phyloP scores from a whole-genome alignment of 2,797 vertebrate species.

The Bucorvus abyssinicus region DNA sequence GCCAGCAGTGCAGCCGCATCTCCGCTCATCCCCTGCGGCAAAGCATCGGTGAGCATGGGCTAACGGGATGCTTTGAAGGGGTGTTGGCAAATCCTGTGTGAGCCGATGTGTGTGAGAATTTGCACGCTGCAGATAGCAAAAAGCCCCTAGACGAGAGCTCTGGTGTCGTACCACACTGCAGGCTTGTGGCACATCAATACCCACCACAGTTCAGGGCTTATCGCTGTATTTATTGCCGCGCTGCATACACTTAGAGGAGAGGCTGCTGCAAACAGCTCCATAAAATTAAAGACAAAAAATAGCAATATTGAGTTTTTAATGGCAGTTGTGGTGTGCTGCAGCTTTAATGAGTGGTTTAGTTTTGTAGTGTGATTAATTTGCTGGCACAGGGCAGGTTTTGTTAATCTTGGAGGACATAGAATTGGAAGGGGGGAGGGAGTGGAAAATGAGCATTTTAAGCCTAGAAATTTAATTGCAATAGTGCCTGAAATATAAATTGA shows the following conservation, averaged over 20 bases:
- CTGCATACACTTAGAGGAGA: neutral
- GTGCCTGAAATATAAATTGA: slow-evolving; percentile 28
- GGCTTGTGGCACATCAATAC: neutral
- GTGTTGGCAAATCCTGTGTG: neutral
- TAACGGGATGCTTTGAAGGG: accelerated
- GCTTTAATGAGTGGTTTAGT: neutral
- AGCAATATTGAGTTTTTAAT: neutral
- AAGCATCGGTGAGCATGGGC: neutral
- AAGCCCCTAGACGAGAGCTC: neutral
- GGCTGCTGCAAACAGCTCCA: neutral
- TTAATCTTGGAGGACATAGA: slow-evolving; percentile 31
- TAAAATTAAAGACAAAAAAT: neutral
- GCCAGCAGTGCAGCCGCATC: neutral
- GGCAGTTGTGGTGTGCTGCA: slow-evolving; percentile 7
- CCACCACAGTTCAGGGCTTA: neutral
- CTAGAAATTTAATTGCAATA: slow-evolving; percentile 48
- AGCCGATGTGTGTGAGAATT: neutral
- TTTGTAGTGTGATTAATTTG: slow-evolving; percentile 42
- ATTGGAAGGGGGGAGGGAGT: neutral
- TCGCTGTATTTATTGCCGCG: neutral
- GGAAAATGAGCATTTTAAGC: slow-evolving; percentile 14
- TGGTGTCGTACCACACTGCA: neutral
- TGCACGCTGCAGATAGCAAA: neutral
- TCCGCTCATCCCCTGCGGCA: neutral
- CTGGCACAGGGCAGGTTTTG: slow-evolving; percentile 7